Conservation (phyloP, 2,113 vertebrate genomes). For the Nyctibius bracteatus region DNA sequence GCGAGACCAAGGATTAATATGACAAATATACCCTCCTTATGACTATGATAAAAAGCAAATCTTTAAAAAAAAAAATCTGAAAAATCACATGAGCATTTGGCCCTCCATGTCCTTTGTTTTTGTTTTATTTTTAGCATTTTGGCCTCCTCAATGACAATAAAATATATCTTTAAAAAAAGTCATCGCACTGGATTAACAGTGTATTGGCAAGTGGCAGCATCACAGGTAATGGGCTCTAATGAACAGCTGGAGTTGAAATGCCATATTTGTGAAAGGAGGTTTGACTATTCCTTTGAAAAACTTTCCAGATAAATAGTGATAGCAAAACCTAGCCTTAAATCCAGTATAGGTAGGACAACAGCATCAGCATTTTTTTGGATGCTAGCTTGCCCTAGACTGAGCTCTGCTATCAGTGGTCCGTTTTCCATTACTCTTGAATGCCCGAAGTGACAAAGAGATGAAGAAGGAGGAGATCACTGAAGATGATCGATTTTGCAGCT, state of each 20-base stretch:
- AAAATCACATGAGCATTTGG: not conserved
- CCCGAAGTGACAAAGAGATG: conserved; percentile 29
- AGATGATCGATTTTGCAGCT: conserved; percentile 11
- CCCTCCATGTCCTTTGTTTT: not conserved
- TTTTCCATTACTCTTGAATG: not conserved
- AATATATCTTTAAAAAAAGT: not conserved
- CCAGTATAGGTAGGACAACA: not conserved
- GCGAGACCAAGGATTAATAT: conserved; percentile 18
- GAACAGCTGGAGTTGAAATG: not conserved
- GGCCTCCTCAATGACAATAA: not conserved
- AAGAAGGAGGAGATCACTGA: not conserved
- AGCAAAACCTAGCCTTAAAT: not conserved
- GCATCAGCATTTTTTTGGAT: not conserved
- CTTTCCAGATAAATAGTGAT: not conserved
- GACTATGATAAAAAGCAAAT: not conserved
- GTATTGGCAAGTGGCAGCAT: not conserved
- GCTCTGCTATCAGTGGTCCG: not conserved
- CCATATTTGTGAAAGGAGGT: not conserved
- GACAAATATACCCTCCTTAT: not conserved
- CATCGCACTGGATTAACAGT: not conserved
- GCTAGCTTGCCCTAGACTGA: not conserved
- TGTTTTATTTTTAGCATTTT: not conserved
- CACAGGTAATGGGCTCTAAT: not conserved
- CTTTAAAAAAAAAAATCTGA: not conserved
- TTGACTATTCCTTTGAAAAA: not conserved